Conservation (phyloP, 2,888 invertebrate species). For the Nesidiocoris tenuis region DNA sequence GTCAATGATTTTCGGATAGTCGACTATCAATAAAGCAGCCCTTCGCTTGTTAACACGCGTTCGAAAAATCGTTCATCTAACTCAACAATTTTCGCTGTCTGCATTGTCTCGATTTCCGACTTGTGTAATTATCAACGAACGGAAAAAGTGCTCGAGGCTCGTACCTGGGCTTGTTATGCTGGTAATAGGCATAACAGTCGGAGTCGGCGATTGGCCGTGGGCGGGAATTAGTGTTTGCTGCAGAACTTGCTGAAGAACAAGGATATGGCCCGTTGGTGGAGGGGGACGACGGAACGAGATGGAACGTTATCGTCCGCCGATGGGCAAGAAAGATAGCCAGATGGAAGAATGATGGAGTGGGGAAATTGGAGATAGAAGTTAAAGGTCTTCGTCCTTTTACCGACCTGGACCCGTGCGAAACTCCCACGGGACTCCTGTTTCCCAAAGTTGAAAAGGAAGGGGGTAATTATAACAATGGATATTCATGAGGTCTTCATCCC, state of each 20-base stretch:
- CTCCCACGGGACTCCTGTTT: constrained; percentile 33
- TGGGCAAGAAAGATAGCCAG: neutral
- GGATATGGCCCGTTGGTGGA: neutral
- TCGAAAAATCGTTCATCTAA: too few relatives aligned
- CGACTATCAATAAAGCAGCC: too few relatives aligned
- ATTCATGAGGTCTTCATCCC: constrained; percentile 32
- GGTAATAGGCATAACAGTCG: too few relatives aligned
- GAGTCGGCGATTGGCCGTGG: neutral
- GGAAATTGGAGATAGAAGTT: neutral
- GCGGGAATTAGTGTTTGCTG: neutral
- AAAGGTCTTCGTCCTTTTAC: constrained; percentile 27
- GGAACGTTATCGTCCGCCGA: neutral
- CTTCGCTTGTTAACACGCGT: too few relatives aligned
- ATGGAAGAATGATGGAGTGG: neutral
- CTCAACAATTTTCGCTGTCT: too few relatives aligned
- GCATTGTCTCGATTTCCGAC: too few relatives aligned
- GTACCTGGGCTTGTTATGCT: too few relatives aligned
- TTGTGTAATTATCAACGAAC: too few relatives aligned
- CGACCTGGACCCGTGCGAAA: constrained; percentile 29
- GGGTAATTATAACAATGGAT: constrained; percentile 40
- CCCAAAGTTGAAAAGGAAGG: constrained; percentile 18
- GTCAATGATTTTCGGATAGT: too few relatives aligned
- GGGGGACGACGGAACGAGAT: neutral
- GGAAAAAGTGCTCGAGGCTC: too few relatives aligned
- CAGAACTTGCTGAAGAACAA: neutral